Conservation (phyloP, 1,140 invertebrate species). For the Cataglyphis hispanica region DNA sequence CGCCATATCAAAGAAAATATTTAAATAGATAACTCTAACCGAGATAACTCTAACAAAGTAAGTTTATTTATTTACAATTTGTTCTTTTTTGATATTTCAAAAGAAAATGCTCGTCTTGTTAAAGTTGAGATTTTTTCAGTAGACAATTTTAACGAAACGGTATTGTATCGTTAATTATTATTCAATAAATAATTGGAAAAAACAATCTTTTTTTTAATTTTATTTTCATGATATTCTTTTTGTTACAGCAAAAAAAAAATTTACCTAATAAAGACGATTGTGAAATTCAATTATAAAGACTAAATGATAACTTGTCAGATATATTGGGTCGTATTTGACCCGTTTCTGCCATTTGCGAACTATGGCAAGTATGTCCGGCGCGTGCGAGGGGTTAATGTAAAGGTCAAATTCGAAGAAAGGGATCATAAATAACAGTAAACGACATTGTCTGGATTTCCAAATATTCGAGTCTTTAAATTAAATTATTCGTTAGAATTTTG, state of each 20-base stretch:
- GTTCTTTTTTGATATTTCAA: neutral
- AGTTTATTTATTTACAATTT: neutral
- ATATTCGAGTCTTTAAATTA: neutral
- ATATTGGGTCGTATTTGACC: slow-evolving; percentile 53
- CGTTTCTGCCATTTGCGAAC: slow-evolving; percentile 52
- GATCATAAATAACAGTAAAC: slow-evolving; percentile 46
- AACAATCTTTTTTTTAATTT: neutral
- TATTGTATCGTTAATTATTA: neutral
- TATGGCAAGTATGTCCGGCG: slow-evolving; percentile 59
- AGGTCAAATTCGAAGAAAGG: slow-evolving; percentile 50
- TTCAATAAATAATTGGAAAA: neutral
- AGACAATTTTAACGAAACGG: neutral
- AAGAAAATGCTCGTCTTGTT: neutral
- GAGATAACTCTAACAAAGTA: slow-evolving; percentile 2
- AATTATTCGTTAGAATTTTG: slow-evolving; percentile 14
- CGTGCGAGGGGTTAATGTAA: slow-evolving; percentile 52
- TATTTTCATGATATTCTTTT: neutral
- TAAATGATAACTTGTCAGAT: slow-evolving; percentile 49
- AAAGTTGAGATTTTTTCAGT: slow-evolving; percentile 1
- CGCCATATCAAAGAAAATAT: neutral
- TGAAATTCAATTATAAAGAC: slow-evolving; percentile 45
- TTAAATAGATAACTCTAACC: slow-evolving; percentile 12
- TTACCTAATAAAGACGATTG: neutral
- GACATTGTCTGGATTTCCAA: slow-evolving; percentile 49
- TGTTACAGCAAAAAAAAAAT: slow-evolving; percentile 15